phyloP scores from a whole-genome alignment of 1,140 invertebrate genomes.

The Dryas iulia region DNA sequence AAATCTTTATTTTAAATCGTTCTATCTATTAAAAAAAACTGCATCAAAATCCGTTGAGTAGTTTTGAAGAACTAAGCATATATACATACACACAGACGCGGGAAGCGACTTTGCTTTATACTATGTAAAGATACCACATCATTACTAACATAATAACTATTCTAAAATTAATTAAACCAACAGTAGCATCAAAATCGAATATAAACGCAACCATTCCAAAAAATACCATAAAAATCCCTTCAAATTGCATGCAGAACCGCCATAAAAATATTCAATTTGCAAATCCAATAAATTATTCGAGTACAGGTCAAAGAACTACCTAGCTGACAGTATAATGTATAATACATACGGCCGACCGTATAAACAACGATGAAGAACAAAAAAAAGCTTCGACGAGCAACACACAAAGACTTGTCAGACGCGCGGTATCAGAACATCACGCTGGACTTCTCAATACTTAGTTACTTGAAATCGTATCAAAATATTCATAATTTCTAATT shows the following conservation, averaged over 20 bases:
- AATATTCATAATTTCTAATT: too few relatives aligned
- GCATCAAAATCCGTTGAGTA: too few relatives aligned
- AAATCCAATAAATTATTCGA: constrained; percentile 17
- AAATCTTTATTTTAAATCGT: too few relatives aligned
- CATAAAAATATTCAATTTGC: constrained; percentile 6
- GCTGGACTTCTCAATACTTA: background rate
- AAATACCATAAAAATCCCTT: background rate
- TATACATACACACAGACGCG: too few relatives aligned
- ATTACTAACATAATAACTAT: too few relatives aligned
- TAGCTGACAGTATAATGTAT: constrained; percentile 30
- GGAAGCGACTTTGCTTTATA: too few relatives aligned
- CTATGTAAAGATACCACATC: too few relatives aligned
- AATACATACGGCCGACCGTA: constrained; percentile 34
- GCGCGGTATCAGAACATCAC: constrained; percentile 45
- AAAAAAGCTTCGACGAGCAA: constrained; percentile 27
- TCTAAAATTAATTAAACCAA: too few relatives aligned
- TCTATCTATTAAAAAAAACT: too few relatives aligned
- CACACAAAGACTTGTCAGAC: constrained; percentile 66
- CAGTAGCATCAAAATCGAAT: background rate
- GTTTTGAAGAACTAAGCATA: too few relatives aligned
- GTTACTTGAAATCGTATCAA: background rate
- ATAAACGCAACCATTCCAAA: background rate
- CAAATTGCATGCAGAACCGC: background rate
- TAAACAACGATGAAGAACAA: constrained; percentile 55
- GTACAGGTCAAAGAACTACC: constrained; percentile 57